phyloP scores from a whole-genome alignment of 30 jellyfish, hydroid and myxozoan genomes.

The Phacellophora camtschatica region DNA sequence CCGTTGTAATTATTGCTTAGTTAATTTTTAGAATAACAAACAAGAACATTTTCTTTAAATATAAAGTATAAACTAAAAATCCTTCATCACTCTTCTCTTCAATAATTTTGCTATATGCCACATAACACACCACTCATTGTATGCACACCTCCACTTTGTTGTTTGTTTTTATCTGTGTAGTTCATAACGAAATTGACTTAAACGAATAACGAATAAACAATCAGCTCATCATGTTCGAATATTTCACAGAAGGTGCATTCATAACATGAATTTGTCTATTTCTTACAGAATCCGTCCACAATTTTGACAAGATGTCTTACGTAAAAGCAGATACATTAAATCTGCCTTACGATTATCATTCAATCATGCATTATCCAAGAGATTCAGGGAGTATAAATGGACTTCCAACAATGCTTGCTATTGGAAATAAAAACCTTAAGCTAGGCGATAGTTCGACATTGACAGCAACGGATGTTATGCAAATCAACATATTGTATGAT shows the following conservation, averaged over 20 bases:
- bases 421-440: conserved; percentile 23
- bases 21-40: too few relatives aligned
- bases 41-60: too few relatives aligned
- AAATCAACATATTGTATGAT: conserved; percentile 57
- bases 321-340: conserved; percentile 41
- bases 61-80: too few relatives aligned
- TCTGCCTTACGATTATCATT: conserved; percentile 55
- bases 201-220: too few relatives aligned
- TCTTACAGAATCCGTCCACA: conserved; percentile 21
- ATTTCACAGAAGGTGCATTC: not conserved
- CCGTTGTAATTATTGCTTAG: too few relatives aligned
- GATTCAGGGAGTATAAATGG: conserved; percentile 24
- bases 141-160: too few relatives aligned
- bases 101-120: too few relatives aligned
- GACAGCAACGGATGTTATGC: conserved; percentile 57
- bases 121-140: too few relatives aligned
- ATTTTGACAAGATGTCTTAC: conserved; percentile 56
- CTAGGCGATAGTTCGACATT: conserved; percentile 50
- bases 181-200: not conserved
- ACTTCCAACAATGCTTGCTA: conserved; percentile 45
- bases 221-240: too few relatives aligned
- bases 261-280: not conserved
- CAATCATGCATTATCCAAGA: conserved; percentile 85
- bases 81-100: too few relatives aligned
- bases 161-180: not conserved